Percentiles rank a stretch among this genome's conserved stretches.
These are phyloP conservation scores for Lithophane ornitopus DNA, from an alignment of 2,888 invertebrate species.

Conservation along the genomic window DNA sequence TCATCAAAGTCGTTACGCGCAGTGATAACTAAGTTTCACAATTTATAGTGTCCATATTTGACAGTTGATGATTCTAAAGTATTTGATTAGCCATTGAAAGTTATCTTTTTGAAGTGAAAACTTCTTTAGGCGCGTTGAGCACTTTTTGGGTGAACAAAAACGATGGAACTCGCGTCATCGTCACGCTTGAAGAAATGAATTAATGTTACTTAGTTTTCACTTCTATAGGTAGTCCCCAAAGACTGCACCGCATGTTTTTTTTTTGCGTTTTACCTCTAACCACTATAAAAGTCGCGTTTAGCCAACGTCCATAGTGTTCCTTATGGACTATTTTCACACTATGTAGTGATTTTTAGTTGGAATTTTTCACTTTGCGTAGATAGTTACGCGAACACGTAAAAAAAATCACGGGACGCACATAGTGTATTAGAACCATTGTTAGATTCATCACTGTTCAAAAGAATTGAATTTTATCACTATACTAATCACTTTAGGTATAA, in stretches of 20 bases:
- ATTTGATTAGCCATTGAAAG: not conserved
- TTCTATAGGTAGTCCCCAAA: no score
- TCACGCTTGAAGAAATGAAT: no score
- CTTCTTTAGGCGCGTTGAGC: no score
- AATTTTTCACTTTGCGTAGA: not conserved
- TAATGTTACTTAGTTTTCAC: no score
- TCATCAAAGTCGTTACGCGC: not conserved
- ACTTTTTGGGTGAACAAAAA: no score
- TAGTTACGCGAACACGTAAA: not conserved
- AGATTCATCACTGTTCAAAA: conserved; percentile 12
- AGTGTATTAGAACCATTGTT: conserved; percentile 11
- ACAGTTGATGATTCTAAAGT: not conserved
- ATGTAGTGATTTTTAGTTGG: not conserved
- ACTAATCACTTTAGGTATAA: conserved; percentile 1
- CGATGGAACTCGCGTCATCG: no score
- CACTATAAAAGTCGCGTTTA: not conserved
- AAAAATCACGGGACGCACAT: not conserved
- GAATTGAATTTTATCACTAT: no score
- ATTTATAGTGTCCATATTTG: not conserved
- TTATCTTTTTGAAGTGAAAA: no score
- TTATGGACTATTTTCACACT: not conserved
- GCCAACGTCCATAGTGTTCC: not conserved
- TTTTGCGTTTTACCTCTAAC: not conserved
- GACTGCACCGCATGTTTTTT: no score
- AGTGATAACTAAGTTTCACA: not conserved